These are phyloP conservation scores for Gavia stellata DNA, from an alignment of 2,113 vertebrate genomes.

Conservation along the genomic window DNA sequence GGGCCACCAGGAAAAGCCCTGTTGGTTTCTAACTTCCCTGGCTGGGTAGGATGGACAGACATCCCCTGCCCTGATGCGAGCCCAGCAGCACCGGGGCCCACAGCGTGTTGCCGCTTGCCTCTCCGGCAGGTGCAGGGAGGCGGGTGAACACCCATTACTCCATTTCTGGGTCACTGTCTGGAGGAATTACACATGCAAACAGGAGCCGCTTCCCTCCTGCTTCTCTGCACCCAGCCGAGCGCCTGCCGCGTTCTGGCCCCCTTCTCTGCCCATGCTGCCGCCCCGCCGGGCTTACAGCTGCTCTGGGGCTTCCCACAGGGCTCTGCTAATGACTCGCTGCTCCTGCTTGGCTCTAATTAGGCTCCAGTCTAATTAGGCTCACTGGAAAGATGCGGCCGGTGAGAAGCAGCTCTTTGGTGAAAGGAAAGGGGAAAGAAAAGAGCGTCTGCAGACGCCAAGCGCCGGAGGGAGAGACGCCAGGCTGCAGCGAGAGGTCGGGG, in stretches of 20 bases:
- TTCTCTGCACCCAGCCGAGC: neutral
- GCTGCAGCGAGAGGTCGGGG: neutral
- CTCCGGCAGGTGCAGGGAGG: neutral
- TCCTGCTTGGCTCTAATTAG: conserved; percentile 15
- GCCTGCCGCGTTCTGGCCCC: neutral
- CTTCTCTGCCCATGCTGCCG: neutral
- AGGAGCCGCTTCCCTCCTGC: neutral
- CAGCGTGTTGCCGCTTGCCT: neutral
- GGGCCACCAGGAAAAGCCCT: neutral
- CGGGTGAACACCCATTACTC: neutral
- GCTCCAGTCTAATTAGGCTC: conserved; percentile 28
- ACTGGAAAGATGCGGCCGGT: neutral
- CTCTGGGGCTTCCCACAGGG: neutral
- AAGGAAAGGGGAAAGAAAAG: neutral
- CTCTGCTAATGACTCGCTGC: neutral
- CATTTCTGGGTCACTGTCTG: neutral
- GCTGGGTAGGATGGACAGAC: neutral
- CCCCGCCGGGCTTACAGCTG: neutral
- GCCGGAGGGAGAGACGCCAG: neutral
- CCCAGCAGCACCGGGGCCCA: neutral
- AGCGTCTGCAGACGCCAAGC: neutral
- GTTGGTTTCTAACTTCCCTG: neutral
- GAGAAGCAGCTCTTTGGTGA: neutral
- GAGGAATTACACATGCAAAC: neutral
- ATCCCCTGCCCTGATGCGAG: neutral